Base-by-base conservation (phyloP, 2,888 invertebrate genomes). In the Zygothrica quintamaculata region DNA sequence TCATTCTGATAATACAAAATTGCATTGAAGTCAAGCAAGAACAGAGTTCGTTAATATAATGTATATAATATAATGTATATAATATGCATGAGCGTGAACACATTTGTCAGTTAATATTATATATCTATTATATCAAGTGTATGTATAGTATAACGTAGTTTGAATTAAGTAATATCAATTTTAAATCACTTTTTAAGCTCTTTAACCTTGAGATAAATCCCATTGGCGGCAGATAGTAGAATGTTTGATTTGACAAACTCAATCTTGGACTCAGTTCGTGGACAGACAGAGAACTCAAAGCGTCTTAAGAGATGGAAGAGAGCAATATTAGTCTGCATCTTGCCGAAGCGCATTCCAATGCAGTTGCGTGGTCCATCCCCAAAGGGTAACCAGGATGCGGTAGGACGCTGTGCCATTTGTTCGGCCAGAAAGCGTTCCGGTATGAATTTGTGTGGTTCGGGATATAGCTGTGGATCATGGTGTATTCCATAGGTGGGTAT, bases 341-440 rank as follows among this genome's bases (percentile, higher is more conserved):
- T 86, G 11, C 84, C 89, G 53, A 89, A 90, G 1, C 89, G 65
- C 66, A 82, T 64, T 0, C 89, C 90, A 13, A 89, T 84, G 52
- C 90, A 89, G 50, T 86, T 85, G 1, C 89, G 71, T 0, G 87
- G 84, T 3, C 89, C 89, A 53, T 87, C 88, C 6, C 89, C 89
- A 15, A 89, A 89, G 36, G 89, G 86, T 44, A 89, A 43, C 77
- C 78, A 90, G 7, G 82, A 77, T 1, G 78, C 70, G 0, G 74
- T 65, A 11, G 82, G 77, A 22, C 92, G 92, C 60, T 93, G 80
- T 25, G 90, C 91, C 67, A 93, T 92, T 44, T 92, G 92, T 61
- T 93, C 92, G 3, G 91, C 89, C 0, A 91, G 82, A 78, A 94
- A 94, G 66, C 94, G 90, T 11, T 94, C 93, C 0, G 94, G 94